Evolutionary conservation across 2,888 invertebrate genomes (phyloP).

Genomic region (Dasypogon diadema): DNA sequence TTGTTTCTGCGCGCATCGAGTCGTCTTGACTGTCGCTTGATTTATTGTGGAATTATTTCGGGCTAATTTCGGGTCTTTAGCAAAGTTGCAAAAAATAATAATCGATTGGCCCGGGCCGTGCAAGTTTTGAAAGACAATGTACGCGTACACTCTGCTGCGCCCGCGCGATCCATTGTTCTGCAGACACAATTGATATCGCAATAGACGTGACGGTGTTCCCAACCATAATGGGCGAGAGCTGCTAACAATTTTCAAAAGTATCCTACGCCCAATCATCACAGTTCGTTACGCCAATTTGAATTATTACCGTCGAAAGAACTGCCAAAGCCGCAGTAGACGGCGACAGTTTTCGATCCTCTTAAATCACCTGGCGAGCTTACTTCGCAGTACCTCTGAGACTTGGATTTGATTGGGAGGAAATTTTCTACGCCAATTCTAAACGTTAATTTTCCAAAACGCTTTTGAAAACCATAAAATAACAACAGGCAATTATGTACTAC

Average conservation of each 20-base stretch:
- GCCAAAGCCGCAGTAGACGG: neutral
- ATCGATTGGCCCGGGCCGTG: slow-evolving; percentile 32
- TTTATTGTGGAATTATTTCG: slow-evolving; percentile 40
- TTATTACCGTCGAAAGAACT: slow-evolving; percentile 18
- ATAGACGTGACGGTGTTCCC: slow-evolving; percentile 34
- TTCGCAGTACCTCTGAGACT: no score
- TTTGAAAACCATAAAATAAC: no score
- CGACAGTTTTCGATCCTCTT: neutral
- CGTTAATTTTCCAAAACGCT: no score
- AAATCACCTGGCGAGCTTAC: no score
- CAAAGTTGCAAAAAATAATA: slow-evolving; percentile 11
- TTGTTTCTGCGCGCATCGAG: neutral
- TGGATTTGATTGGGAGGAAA: no score
- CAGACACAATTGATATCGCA: slow-evolving; percentile 28
- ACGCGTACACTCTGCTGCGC: neutral
- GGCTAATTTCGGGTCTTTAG: slow-evolving; percentile 44
- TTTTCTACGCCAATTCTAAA: no score
- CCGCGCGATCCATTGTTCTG: slow-evolving; percentile 19
- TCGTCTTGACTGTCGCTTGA: neutral
- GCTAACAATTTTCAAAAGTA: slow-evolving; percentile 46
- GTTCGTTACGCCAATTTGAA: slow-evolving; percentile 29
- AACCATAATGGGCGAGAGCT: slow-evolving; percentile 39
- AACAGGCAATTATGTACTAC: no score
- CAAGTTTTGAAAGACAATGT: neutral
- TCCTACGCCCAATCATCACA: slow-evolving; percentile 38